phyloP scores from a whole-genome alignment of 2,113 vertebrate genomes.

The Myrmecophaga tridactyla region DNA sequence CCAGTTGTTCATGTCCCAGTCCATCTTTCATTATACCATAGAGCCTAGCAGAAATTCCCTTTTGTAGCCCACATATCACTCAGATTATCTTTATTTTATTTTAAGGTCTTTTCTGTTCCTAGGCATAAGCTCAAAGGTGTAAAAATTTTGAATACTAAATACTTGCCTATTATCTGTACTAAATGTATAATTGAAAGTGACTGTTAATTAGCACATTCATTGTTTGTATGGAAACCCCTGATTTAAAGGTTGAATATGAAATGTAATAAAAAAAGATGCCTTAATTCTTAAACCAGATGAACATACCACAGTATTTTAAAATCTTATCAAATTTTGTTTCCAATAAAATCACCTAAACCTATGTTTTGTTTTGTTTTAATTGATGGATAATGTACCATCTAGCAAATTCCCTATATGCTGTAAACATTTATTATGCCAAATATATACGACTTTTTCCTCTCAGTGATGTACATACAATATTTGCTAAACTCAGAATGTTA shows the following conservation, averaged over 20 bases:
- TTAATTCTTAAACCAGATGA: not conserved
- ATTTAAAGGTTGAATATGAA: not conserved
- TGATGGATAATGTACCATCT: not conserved
- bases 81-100: not conserved
- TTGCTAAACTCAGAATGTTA: not conserved
- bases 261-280: not conserved
- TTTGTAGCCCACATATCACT: not conserved
- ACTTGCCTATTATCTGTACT: not conserved
- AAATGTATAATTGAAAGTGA: not conserved
- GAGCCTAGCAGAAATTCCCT: not conserved
- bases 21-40: not conserved
- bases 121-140: not conserved
- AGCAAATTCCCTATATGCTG: not conserved
- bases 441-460: not conserved
- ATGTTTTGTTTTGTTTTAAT: not conserved
- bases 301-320: not conserved
- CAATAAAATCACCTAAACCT: not conserved
- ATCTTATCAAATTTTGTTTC: not conserved
- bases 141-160: not conserved
- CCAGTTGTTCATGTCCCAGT: not conserved
- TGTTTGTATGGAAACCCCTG: not conserved
- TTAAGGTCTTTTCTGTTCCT: not conserved
- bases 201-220: not conserved
- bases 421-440: not conserved
- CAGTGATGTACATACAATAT: not conserved